Percentiles rank a stretch among this genome's conserved stretches.
phyloP scores from a whole-genome alignment of 2,888 invertebrate species.

The Biston betularia region DNA sequence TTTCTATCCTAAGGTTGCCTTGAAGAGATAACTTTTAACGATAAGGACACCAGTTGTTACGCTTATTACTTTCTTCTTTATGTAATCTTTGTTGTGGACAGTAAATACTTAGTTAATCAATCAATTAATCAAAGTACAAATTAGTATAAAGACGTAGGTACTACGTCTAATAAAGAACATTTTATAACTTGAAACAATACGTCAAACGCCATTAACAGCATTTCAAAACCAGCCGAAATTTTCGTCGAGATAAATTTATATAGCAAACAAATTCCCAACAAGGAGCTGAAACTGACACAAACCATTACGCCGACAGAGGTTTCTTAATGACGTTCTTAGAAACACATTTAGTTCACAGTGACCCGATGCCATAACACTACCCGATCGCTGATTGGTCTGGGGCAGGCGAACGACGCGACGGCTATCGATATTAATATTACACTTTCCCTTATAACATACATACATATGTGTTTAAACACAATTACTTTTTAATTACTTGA shows the following conservation, averaged over 20 bases:
- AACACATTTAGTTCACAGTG: slow-evolving; percentile 8
- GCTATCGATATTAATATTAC: neutral
- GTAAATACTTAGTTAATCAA: too few relatives aligned
- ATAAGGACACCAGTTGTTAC: too few relatives aligned
- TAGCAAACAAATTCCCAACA: slow-evolving; percentile 12
- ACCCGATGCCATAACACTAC: neutral
- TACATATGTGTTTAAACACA: too few relatives aligned
- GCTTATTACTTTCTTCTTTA: too few relatives aligned
- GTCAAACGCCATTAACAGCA: slow-evolving; percentile 4
- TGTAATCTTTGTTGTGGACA: too few relatives aligned
- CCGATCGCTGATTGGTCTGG: neutral
- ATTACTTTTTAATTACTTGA: too few relatives aligned
- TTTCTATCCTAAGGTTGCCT: too few relatives aligned
- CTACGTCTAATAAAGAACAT: neutral
- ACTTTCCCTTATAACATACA: neutral
- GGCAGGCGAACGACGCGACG: neutral
- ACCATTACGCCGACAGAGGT: slow-evolving; percentile 2
- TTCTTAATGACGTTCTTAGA: slow-evolving; percentile 2
- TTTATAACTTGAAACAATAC: slow-evolving; percentile 15
- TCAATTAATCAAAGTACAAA: neutral
- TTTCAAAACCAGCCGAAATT: slow-evolving; percentile 4
- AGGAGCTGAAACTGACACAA: slow-evolving; percentile 9
- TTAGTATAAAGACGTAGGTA: neutral
- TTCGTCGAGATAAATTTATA: slow-evolving; percentile 13
- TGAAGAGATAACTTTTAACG: too few relatives aligned